Base-by-base conservation (phyloP, 2,888 invertebrate species). In the Idaea straminata region DNA sequence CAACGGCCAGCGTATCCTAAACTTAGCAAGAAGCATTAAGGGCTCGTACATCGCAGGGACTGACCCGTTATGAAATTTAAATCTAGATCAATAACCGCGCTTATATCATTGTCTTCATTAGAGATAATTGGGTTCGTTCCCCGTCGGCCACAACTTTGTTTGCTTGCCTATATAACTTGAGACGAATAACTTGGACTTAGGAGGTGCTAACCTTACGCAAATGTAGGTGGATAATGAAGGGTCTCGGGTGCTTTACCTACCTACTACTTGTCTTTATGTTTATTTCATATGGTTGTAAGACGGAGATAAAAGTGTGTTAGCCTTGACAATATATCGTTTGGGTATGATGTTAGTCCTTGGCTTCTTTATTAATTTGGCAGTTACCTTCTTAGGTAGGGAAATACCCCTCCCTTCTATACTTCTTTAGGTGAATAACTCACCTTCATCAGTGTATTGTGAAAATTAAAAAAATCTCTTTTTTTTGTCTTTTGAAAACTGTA, bases 21-120 rank as follows among this genome's bases (percentile, higher is more conserved):
- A 92, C 84, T 92, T 90, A 74, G 85, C 83, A 90, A 91, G 92
- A 92, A 86, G 83, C 92, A 92, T 92, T 92, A 92, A 92, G 91
- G 91, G 90, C 91, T 85, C 85, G 85, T 86, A 89, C 90, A 86
- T 89, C 86, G 88, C 80, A 86, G 91, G 91, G 92, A 91, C 92
- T 92, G 92, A 92, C 92, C 92, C 92, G 89, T 91, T 90, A 89
- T 92, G 92, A 92, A 92, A 92, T 92, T 92, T 91, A 92, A 92
- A 92, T 92, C 92, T 92, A 92, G 92, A 92, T 92, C 92, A 92
- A 92, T 92, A 92, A 91, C 92, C 91, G 83, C 86, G 92, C 92
- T 92, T 92, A 92, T 92, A 92, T 93, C 93, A 93, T 93, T 93
- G 93, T 93, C 93, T 92, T 93, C 93, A 93, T 93, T 93, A 93